These are phyloP conservation scores for Alethe castanea DNA, from an alignment of 2,113 vertebrate genomes.

Conservation along the genomic window DNA sequence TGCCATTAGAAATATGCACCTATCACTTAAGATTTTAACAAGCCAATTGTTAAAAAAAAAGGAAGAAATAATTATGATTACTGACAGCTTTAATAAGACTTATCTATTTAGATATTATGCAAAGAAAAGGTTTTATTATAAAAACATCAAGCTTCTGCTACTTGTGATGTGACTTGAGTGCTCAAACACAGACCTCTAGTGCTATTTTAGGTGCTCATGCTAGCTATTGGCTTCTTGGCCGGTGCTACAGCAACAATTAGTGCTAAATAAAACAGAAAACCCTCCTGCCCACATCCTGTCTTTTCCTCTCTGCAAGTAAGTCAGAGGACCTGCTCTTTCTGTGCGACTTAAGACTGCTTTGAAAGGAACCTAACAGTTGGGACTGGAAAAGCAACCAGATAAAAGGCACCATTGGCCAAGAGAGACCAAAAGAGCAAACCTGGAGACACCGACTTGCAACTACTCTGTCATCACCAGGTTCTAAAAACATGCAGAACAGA, in stretches of 20 bases:
- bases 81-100: not conserved
- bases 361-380: not conserved
- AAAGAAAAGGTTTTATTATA: not conserved
- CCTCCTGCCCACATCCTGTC: not conserved
- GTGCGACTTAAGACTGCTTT: not conserved
- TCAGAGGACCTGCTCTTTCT: not conserved
- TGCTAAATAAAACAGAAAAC: not conserved
- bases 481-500: not conserved
- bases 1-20: not conserved
- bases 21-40: not conserved
- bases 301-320: not conserved
- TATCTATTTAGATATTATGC: not conserved
- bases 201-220: not conserved
- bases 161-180: not conserved
- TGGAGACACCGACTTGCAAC: not conserved
- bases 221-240: not conserved
- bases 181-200: not conserved
- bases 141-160: not conserved
- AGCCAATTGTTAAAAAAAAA: not conserved
- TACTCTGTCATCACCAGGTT: not conserved
- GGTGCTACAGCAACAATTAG: not conserved
- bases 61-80: not conserved
- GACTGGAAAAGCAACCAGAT: not conserved
- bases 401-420: not conserved
- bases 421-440: not conserved